Evolutionary conservation across 2,113 vertebrate genomes (phyloP).

Genomic region (Sus scrofa): T2T-Sscrofa CM000830.6:22988501-22989000

Average conservation of each 20-base stretch:
- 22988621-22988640: no score
- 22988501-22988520: no score
- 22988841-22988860: no score
- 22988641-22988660: no score
- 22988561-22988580: no score
- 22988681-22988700: not conserved
- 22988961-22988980: not conserved
- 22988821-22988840: not conserved
- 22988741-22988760: not conserved
- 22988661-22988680: no score
- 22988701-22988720: not conserved
- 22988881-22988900: not conserved
- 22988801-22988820: not conserved
- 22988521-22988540: no score
- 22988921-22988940: not conserved
- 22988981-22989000: not conserved
- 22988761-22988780: not conserved
- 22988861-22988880: not conserved
- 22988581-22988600: no score
- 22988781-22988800: not conserved
- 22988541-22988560: no score
- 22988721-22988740: not conserved
- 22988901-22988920: not conserved
- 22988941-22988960: not conserved
- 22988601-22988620: no score